Evolutionary conservation across 2,797 vertebrate genomes (phyloP), one percentile per base, ranked within the genome.

Genomic region (Microhierax caerulescens): DNA sequence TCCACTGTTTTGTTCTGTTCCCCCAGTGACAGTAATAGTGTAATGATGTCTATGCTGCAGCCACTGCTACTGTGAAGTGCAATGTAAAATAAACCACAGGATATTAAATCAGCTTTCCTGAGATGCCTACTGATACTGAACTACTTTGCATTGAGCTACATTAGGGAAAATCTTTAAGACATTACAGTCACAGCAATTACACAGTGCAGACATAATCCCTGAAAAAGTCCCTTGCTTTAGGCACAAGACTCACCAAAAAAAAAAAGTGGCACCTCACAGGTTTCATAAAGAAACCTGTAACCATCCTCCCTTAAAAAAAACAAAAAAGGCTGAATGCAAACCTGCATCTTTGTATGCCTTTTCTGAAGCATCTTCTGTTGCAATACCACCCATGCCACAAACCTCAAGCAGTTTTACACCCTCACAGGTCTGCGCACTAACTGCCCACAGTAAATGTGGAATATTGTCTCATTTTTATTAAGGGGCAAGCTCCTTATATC

Each of bases 121-220:
- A 28, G 30, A 14, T 28, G 36, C 24, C 24, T 79, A 28, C 23
- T 37, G 48, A 45, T 19, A 20, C n/a, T 7, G 20, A 82, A 13
- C 32, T 60, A 13, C 25, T 79, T 53, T 32, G 5, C 10, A 5
- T 24, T 27, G 20, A 74, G 57, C 10, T 80, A 13, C 8, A 5
- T 0, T 7, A 51, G 32, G 8, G 17, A 12, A 77, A 80, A 43
- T 13, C 15, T 12, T 8, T 23, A 43, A 0, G 6, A 36, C 3
- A 8, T 22, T 39, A 45, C 16, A 45, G 23, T 24, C 13, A 43
- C 20, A n/a, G 43, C 17, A 75, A 32, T 17, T 5, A 13, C 15
- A 37, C 6, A 1, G 11, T 4, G 39, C 14, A 37, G n/a, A 13
- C 23, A 50, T 15, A 30, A 47, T 3, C 19, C 22, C n/a, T 47